phyloP scores from a whole-genome alignment of 1,140 invertebrate species.

The Listronotus oregonensis region DNA sequence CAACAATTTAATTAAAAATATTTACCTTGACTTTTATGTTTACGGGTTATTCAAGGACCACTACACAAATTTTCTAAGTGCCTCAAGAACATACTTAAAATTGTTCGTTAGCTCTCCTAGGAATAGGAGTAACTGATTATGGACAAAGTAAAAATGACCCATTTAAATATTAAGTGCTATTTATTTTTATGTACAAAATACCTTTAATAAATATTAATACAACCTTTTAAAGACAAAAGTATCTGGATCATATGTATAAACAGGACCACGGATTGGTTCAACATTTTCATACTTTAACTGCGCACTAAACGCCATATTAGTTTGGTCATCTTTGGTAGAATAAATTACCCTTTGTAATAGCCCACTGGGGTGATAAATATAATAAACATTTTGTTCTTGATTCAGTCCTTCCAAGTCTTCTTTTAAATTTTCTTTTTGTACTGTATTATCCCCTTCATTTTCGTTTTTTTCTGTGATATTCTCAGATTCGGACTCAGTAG shows the following conservation, averaged over 20 bases:
- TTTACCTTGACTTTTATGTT: too few species aligned
- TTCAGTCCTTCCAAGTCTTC: background rate
- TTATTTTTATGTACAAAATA: too few species aligned
- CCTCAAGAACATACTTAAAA: too few species aligned
- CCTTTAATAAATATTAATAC: too few species aligned
- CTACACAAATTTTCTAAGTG: too few species aligned
- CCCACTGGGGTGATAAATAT: slow-evolving; percentile 61
- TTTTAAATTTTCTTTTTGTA: slow-evolving; percentile 24
- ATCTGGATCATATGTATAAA: slow-evolving; percentile 59
- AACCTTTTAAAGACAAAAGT: slow-evolving; percentile 29
- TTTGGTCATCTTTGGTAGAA: slow-evolving; percentile 57
- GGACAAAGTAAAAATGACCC: too few species aligned
- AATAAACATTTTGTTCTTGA: slow-evolving; percentile 55
- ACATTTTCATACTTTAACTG: slow-evolving; percentile 62
- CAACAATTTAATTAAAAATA: too few species aligned
- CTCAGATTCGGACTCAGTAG: slow-evolving; percentile 19
- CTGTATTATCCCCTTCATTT: slow-evolving; percentile 1
- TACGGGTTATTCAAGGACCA: too few species aligned
- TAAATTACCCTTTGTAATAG: slow-evolving; percentile 60
- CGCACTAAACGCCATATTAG: slow-evolving; percentile 61
- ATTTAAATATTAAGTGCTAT: too few species aligned
- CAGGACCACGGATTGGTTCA: slow-evolving; percentile 60
- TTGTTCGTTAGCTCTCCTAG: too few species aligned
- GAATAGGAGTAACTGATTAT: too few species aligned
- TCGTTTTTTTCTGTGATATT: slow-evolving; percentile 32